Conservation (phyloP, 2,888 invertebrate species). For the Apamea anceps region DNA sequence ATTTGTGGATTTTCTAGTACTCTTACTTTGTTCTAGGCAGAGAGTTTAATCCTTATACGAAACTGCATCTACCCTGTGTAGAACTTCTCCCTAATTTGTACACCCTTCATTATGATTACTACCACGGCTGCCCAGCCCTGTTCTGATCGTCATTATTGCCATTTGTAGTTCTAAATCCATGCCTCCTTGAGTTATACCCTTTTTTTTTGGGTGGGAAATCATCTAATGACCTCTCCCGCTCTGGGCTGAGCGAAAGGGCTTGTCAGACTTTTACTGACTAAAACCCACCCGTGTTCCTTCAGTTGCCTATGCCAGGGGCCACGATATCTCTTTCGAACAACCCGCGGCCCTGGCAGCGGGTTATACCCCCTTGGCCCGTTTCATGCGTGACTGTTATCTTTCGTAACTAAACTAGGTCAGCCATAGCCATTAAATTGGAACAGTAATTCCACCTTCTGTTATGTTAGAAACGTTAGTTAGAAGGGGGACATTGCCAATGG, state of each 20-base stretch:
- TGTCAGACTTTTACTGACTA: too few relatives aligned
- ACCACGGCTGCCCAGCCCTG: neutral
- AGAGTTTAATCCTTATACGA: neutral
- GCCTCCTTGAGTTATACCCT: slow-evolving; percentile 2
- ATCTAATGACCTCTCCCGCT: too few relatives aligned
- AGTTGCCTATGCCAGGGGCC: too few relatives aligned
- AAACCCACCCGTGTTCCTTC: too few relatives aligned
- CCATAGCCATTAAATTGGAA: neutral
- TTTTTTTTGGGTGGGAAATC: too few relatives aligned
- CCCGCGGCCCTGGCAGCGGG: too few relatives aligned
- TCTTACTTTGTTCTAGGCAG: neutral
- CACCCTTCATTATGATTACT: neutral
- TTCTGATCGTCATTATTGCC: neutral
- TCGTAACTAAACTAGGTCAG: slow-evolving; percentile 11
- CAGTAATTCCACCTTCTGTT: neutral
- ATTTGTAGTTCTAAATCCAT: neutral
- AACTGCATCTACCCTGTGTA: neutral
- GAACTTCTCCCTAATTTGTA: neutral
- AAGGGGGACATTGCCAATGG: neutral
- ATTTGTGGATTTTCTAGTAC: neutral
- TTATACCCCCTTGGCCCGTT: neutral
- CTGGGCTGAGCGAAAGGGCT: too few relatives aligned
- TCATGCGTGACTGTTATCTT: slow-evolving; percentile 11
- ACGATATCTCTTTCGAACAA: too few relatives aligned
- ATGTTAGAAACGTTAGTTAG: neutral